These are phyloP conservation scores for Halcyon malimbica DNA, from an alignment of 2,113 vertebrate species.

Conservation along the genomic window DNA sequence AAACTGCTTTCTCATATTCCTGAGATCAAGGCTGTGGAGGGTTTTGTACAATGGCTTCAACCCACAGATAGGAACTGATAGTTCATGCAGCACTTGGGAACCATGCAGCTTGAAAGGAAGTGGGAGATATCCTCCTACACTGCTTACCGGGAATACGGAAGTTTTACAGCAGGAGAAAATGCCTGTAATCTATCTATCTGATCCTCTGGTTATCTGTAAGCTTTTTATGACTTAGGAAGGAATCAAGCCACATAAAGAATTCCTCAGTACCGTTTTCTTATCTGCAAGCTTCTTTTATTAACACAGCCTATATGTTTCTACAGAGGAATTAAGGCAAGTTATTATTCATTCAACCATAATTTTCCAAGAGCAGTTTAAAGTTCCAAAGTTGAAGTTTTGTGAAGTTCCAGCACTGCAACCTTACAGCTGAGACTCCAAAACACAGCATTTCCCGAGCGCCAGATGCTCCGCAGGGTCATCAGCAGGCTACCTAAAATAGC, in stretches of 20 bases:
- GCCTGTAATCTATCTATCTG: conserved; percentile 22
- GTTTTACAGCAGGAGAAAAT: conserved; percentile 14
- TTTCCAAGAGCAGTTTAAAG: neutral
- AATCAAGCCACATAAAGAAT: conserved; percentile 9
- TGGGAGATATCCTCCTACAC: conserved; percentile 42
- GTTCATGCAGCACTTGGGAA: conserved; percentile 15
- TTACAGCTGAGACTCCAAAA: neutral
- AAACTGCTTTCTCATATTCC: conserved; percentile 15
- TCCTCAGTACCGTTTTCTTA: neutral
- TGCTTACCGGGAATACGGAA: neutral
- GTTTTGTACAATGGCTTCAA: conserved; percentile 13
- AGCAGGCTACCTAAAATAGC: neutral
- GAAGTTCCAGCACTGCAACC: neutral
- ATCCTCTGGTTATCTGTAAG: conserved; percentile 15
- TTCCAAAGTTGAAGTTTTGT: neutral
- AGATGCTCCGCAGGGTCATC: neutral
- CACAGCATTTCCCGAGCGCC: neutral
- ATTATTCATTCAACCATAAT: neutral
- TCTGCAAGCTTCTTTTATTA: neutral
- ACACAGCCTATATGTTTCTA: neutral
- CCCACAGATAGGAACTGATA: conserved; percentile 38
- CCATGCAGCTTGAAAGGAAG: conserved; percentile 22
- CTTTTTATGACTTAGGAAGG: conserved; percentile 26
- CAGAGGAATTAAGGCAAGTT: neutral
- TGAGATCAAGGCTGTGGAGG: conserved; percentile 43